These are phyloP conservation scores for Sitta europaea DNA, from an alignment of 2,113 vertebrate genomes.

Conservation along the genomic window DNA sequence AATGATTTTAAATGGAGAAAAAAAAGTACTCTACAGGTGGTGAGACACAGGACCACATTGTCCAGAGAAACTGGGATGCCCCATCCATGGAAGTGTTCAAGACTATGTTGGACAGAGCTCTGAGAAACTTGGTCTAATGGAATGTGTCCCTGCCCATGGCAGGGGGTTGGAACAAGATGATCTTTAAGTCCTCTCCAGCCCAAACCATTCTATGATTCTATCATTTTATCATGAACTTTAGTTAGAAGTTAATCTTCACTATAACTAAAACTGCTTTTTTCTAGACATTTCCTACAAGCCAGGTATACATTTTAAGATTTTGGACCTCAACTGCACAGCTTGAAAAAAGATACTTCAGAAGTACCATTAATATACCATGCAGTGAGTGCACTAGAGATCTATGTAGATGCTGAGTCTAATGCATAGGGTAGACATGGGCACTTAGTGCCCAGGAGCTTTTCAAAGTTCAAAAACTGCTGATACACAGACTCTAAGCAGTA, in stretches of 20 bases:
- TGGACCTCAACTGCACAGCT: not conserved
- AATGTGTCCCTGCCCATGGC: not conserved
- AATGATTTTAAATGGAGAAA: not conserved
- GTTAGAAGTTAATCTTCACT: not conserved
- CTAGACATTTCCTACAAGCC: not conserved
- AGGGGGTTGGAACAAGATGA: not conserved
- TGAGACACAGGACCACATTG: not conserved
- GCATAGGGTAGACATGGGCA: rapidly evolving
- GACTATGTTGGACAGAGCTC: not conserved
- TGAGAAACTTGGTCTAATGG: not conserved
- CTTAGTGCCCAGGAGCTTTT: not conserved
- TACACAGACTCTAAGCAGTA: not conserved
- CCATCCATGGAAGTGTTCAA: not conserved
- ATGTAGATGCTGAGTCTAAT: rapidly evolving
- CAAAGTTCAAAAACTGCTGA: not conserved
- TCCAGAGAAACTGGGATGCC: not conserved
- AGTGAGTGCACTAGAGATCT: not conserved
- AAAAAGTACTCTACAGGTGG: not conserved
- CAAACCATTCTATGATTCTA: not conserved
- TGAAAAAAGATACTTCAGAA: not conserved
- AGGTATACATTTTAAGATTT: not conserved
- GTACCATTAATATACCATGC: not conserved
- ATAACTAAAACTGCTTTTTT: not conserved
- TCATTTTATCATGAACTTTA: not conserved
- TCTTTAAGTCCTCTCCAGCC: not conserved